These are phyloP conservation scores for Climacteris rufus DNA, from an alignment of 2,113 vertebrate genomes.

Conservation along the genomic window DNA sequence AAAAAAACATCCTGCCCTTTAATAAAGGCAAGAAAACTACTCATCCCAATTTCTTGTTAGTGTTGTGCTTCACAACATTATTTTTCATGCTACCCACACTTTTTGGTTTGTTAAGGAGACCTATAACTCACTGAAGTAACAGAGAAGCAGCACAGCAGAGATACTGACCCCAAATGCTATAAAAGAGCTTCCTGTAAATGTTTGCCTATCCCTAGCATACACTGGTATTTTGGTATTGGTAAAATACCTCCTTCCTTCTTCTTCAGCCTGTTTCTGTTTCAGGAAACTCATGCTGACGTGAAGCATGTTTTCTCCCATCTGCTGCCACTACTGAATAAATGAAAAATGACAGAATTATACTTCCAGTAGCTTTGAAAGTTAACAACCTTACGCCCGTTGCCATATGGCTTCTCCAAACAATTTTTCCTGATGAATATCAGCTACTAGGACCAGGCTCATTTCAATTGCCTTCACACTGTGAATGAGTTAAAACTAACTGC, in stretches of 20 bases:
- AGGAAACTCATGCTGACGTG: constrained; percentile 63
- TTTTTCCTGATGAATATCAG: constrained; percentile 62
- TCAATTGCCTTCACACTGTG: constrained; percentile 47
- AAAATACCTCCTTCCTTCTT: constrained; percentile 49
- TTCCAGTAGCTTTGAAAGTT: constrained; percentile 65
- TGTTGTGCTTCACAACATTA: neutral
- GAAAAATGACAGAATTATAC: constrained; percentile 70
- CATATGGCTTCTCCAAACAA: constrained; percentile 65
- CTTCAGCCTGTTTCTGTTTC: constrained; percentile 59
- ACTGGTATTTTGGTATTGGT: constrained; percentile 30
- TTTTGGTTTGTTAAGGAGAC: neutral
- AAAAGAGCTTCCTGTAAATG: neutral
- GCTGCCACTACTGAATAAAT: constrained; percentile 64
- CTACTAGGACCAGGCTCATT: constrained; percentile 42
- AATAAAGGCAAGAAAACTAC: neutral
- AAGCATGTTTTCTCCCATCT: constrained; percentile 70
- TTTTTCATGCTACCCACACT: neutral
- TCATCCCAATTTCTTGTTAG: neutral
- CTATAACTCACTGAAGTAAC: neutral
- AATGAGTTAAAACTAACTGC: constrained; percentile 38
- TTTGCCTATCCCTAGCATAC: neutral
- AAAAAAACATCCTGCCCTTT: neutral
- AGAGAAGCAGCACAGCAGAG: neutral
- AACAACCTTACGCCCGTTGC: constrained; percentile 63
- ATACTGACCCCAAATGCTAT: neutral